Base-by-base conservation (phyloP, 2,797 vertebrate species). In the Periophthalmus magnuspinnatus region DNA sequence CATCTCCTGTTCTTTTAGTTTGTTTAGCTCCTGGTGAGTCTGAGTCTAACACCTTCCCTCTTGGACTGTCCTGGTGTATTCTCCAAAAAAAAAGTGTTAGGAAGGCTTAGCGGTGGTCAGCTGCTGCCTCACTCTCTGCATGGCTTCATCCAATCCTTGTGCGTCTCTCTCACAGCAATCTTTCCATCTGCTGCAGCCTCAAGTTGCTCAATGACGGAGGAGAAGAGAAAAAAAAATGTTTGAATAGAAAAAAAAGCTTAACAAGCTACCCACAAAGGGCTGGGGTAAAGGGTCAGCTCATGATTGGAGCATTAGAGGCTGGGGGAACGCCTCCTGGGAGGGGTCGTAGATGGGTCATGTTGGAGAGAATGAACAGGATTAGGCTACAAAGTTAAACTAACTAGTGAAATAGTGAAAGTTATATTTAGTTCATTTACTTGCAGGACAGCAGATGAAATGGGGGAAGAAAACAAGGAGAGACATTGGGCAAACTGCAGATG, bases 181-280 rank as follows among this genome's bases (percentile, higher is more conserved):
- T 85, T 79, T 90, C 88, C 84, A 82, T 87, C 87, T 91, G 86
- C 81, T 87, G 72, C 76, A 67, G 78, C 74, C 83, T 90, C 84
- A 88, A 90, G 89, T 90, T 86, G 90, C 83, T 91, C 89, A 87
- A 88, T 85, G 81, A 89, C 82, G 92, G 90, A 84, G 75, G 80
- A 85, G 33, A 36, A 84, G 81, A 80, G 65, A 59, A 62, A 78
- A 83, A 81, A 78, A 81, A 82, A 81, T 80, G 78, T 41, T 76
- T 76, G 81, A 84, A 88, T 69, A 86, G 88, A 92, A 90, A 92
- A n/a, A 83, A 89, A 90, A 83, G 81, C 76, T 89, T 83, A 84
- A 93, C 83, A 75, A 81, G 88, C 89, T 90, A 85, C 84, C 89
- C 88, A 75, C 6, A 38, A 69, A 86, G 81, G 88, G 84, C 90